These are phyloP conservation scores for Rhinopomastus cyanomelas DNA, from an alignment of 2,113 vertebrate genomes.

Conservation along the genomic window DNA sequence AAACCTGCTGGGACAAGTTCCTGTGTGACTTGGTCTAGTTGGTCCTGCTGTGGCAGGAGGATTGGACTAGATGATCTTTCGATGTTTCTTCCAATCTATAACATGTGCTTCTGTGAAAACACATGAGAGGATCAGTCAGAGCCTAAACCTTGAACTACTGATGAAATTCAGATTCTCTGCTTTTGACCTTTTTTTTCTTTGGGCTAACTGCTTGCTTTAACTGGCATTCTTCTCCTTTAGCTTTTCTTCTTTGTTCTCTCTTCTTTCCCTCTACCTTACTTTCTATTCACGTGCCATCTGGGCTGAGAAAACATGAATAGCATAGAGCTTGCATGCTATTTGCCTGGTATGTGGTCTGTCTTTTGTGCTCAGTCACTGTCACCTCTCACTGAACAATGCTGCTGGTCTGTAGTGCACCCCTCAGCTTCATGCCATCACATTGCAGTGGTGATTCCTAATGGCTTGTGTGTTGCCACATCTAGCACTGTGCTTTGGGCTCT, in stretches of 20 bases:
- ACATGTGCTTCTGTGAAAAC: neutral
- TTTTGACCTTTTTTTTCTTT: neutral
- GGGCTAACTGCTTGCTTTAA: neutral
- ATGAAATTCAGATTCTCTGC: neutral
- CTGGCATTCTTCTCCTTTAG: neutral
- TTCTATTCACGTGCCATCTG: neutral
- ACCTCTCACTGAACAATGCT: neutral
- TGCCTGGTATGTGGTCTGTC: neutral
- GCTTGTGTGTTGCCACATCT: fast-evolving
- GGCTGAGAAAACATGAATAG: neutral
- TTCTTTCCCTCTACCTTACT: neutral
- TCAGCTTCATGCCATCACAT: neutral
- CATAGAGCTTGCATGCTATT: neutral
- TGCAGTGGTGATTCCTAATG: neutral
- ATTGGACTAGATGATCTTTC: too few species aligned
- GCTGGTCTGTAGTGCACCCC: neutral
- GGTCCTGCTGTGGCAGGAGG: too few species aligned
- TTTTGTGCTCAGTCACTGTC: neutral
- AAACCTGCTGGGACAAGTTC: too few species aligned
- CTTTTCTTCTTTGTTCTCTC: neutral
- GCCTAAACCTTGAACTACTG: neutral
- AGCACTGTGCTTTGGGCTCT: neutral
- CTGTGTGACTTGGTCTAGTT: too few species aligned
- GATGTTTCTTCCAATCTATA: too few species aligned
- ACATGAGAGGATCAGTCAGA: neutral